phyloP scores from a whole-genome alignment of 2,797 vertebrate genomes.

The Halcyon smyrnensis region DNA sequence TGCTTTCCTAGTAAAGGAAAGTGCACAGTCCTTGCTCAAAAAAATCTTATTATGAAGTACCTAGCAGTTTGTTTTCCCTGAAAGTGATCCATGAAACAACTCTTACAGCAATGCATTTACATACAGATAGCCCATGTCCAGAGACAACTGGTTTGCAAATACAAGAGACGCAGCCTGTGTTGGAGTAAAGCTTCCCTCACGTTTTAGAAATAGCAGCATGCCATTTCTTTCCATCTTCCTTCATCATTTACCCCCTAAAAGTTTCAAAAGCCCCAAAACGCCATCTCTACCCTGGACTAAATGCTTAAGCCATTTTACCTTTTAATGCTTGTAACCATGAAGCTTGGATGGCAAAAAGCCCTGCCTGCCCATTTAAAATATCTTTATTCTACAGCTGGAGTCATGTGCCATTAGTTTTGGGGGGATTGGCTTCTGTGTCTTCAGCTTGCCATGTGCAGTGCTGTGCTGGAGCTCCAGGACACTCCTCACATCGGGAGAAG shows the following conservation, averaged over 20 bases:
- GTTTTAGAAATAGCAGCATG: background rate
- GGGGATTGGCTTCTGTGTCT: background rate
- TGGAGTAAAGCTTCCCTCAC: background rate
- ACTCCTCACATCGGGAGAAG: background rate
- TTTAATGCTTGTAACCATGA: background rate
- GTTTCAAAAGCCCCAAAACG: background rate
- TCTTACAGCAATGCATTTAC: background rate
- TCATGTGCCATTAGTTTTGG: background rate
- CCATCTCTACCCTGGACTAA: background rate
- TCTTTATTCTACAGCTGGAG: background rate
- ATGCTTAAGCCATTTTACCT: background rate
- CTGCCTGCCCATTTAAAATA: background rate
- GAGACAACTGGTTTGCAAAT: background rate
- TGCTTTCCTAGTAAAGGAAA: background rate
- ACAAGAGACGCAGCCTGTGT: background rate
- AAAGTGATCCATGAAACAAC: background rate
- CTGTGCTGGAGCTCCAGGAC: background rate
- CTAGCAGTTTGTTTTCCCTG: background rate
- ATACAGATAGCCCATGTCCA: background rate
- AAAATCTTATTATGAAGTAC: background rate
- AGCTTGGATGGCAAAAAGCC: background rate
- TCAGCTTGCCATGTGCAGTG: background rate
- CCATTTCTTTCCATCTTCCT: background rate
- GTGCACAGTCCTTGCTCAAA: background rate
- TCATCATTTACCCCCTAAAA: background rate